Percentiles rank a stretch among this genome's conserved stretches.
These are phyloP conservation scores for Reticulitermes speratus DNA, from an alignment of 1,140 invertebrate genomes.

Conservation along the genomic window DNA sequence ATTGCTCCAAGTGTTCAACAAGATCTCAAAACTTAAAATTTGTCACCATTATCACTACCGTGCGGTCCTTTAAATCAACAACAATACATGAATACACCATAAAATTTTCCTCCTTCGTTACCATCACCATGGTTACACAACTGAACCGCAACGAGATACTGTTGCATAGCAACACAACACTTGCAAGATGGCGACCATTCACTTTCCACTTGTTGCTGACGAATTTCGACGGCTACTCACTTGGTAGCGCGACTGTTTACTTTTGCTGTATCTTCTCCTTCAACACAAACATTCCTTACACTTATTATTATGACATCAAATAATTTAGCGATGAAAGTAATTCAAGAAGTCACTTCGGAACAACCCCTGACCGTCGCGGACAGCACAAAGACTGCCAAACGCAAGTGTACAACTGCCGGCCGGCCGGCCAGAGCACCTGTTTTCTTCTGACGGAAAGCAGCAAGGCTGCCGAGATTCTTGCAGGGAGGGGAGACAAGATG, in stretches of 20 bases:
- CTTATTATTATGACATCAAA: neutral
- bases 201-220: neutral
- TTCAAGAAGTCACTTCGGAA: neutral
- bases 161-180: neutral
- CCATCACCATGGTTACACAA: neutral
- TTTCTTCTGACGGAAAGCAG: neutral
- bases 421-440: neutral
- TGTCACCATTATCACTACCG: neutral
- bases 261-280: neutral
- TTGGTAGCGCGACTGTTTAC: neutral
- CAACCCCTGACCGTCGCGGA: neutral
- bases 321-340: neutral
- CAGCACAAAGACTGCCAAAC: neutral
- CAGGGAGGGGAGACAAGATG: constrained; percentile 1
- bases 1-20: neutral
- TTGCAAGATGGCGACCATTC: neutral
- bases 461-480: neutral
- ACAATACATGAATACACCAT: neutral
- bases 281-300: neutral
- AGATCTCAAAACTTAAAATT: neutral
- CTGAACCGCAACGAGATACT: neutral
- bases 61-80: neutral
- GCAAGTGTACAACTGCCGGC: neutral
- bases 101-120: neutral
- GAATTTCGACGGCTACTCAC: neutral